These are phyloP conservation scores for Cerastis leucographa DNA, from an alignment of 2,888 invertebrate genomes.

Conservation along the genomic window DNA sequence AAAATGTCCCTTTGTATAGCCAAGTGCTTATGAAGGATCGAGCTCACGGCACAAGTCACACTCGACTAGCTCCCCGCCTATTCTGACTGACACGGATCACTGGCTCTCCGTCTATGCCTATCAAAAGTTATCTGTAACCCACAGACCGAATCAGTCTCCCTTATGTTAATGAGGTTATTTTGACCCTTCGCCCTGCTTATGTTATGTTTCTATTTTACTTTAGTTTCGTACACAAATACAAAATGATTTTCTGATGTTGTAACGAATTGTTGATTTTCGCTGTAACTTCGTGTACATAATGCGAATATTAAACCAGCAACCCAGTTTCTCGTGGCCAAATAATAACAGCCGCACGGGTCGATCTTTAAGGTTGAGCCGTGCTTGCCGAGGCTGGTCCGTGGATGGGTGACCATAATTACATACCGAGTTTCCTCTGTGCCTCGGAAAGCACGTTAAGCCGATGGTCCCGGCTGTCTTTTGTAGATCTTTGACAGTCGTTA, in stretches of 20 bases:
- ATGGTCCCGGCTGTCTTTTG: too few relatives aligned
- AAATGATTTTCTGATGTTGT: slow-evolving; percentile 31
- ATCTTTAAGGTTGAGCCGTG: too few relatives aligned
- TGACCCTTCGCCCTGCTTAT: slow-evolving; percentile 42
- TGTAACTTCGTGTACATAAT: slow-evolving; percentile 40
- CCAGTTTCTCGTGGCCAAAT: too few relatives aligned
- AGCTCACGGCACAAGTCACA: slow-evolving; percentile 41
- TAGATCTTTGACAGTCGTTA: too few relatives aligned
- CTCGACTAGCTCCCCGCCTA: slow-evolving; percentile 47
- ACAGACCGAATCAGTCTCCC: slow-evolving; percentile 40
- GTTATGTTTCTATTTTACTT: slow-evolving; percentile 50
- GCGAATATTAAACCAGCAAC: slow-evolving; percentile 29
- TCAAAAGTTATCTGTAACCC: slow-evolving; percentile 63
- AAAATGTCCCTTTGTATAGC: slow-evolving; percentile 36
- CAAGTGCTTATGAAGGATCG: slow-evolving; percentile 43
- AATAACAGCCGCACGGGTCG: too few relatives aligned
- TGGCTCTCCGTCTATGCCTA: slow-evolving; percentile 45
- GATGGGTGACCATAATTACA: too few relatives aligned
- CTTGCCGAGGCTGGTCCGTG: too few relatives aligned
- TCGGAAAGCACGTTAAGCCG: too few relatives aligned
- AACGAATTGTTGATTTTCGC: slow-evolving; percentile 48
- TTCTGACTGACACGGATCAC: slow-evolving; percentile 58
- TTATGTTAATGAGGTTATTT: slow-evolving; percentile 61
- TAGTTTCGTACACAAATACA: slow-evolving; percentile 41
- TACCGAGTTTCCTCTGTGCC: too few relatives aligned